Evolutionary conservation across 2,888 invertebrate species (phyloP), one percentile per base, ranked within the genome.

Genomic region (Himalopsyche anomala): DNA sequence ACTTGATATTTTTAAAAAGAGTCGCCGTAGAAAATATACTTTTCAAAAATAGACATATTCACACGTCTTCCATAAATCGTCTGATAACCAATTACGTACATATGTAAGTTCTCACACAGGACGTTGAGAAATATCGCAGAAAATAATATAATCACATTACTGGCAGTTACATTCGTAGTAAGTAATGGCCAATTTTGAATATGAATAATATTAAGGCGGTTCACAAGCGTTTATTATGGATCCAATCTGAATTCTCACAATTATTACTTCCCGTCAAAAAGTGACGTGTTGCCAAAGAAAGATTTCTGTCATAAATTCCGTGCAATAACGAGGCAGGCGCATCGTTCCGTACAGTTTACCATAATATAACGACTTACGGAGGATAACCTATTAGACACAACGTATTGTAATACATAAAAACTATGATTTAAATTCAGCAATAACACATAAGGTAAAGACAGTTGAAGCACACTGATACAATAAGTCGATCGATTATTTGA

Each of bases 211-310:
- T 62, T 62, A 62, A 62, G 19, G 19, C 28, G 62, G 62, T 62
- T 62, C 62, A 62, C 62, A 62, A 28, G 62, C 62, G 62, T 62
- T 62, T 28, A 62, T 62, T 62, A 19, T 19, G 19, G 11, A 62
- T 62, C 62, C 62, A 28, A 62, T n/a, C 62, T 62, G 62, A 62
- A 62, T 62, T 62, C 62, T 62, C 62, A 62, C 62, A 62, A 62
- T 62, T 62, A 62, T 62, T n/a, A 62, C 62, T 19, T 62, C 62
- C 62, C 62, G 62, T 62, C 62, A 62, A 62, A 62, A 62, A 62
- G 62, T 62, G 62, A 62, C 62, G 62, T 62, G 62, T 62, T 62
- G 62, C 62, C 62, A 62, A 62, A 62, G 62, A 62, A 62, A 62
- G 62, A 62, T 62, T 62, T 62, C 62, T 62, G 62, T 19, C 62